Evolutionary conservation across 2,888 invertebrate species (phyloP).

Genomic region (Sialis lutaria): DNA sequence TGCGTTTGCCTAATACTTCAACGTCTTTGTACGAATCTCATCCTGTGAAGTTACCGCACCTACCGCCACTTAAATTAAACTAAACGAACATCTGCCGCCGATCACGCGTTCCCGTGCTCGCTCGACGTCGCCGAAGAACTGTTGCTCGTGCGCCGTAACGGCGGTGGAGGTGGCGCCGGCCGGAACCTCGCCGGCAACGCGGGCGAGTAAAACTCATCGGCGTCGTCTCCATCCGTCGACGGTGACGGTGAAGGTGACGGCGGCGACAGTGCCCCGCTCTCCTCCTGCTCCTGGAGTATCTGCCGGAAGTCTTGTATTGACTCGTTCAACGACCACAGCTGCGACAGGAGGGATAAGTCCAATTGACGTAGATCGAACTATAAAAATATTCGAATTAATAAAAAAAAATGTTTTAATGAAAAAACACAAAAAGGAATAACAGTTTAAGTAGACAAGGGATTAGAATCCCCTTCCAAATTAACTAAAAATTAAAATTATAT

Average conservation of each 20-base stretch:
- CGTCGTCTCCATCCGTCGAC: constrained; percentile 29
- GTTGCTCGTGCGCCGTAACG: constrained; percentile 21
- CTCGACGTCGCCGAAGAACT: constrained; percentile 18
- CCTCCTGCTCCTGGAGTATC: constrained; percentile 36
- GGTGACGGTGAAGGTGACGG: constrained; percentile 35
- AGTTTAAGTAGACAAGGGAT: too few relatives aligned
- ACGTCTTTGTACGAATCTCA: too few relatives aligned
- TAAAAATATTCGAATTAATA: constrained; percentile 23
- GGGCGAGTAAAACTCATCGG: constrained; percentile 17
- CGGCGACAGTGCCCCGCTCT: constrained; percentile 25
- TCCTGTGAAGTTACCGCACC: too few relatives aligned
- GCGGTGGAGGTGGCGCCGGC: constrained; percentile 28
- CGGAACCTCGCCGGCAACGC: constrained; percentile 18
- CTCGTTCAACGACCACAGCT: constrained; percentile 83
- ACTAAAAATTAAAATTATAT: too few relatives aligned
- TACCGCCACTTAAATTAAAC: too few relatives aligned
- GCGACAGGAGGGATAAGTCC: constrained; percentile 75
- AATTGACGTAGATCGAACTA: constrained; percentile 79
- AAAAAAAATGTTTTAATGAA: too few relatives aligned
- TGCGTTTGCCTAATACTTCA: too few relatives aligned
- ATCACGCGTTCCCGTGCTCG: constrained; percentile 12
- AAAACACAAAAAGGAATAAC: too few relatives aligned
- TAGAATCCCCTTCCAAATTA: too few relatives aligned
- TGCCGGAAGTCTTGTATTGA: constrained; percentile 78
- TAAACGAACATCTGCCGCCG: too few relatives aligned